Conservation (phyloP, 2,888 invertebrate species). For the Eurytoma californica region DNA sequence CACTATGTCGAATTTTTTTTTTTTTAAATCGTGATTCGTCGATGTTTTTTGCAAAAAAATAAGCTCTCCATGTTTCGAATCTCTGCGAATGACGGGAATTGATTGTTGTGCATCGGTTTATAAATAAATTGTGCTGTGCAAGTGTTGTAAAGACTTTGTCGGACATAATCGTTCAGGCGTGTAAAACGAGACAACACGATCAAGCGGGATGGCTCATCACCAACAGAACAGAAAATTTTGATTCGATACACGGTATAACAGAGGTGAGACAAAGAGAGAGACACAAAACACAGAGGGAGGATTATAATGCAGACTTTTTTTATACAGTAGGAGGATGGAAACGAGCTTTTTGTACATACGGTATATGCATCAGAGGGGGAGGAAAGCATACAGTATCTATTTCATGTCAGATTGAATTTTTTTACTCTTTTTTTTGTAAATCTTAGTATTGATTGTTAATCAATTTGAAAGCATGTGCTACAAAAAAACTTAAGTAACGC, state of each 20-base stretch:
- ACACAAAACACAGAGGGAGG: constrained; percentile 40
- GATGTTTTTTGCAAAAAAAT: not conserved
- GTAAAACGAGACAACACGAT: constrained; percentile 43
- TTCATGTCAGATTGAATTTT: constrained; percentile 23
- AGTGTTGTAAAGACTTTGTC: constrained; percentile 30
- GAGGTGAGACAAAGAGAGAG: constrained; percentile 37
- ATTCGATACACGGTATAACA: constrained; percentile 31
- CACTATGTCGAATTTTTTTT: not conserved
- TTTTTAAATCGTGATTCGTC: no score
- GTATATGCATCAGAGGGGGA: constrained; percentile 28
- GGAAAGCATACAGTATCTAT: constrained; percentile 30
- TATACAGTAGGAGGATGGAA: constrained; percentile 37
- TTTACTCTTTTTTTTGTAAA: not conserved
- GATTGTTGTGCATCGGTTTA: constrained; percentile 34
- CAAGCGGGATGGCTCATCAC: constrained; percentile 40
- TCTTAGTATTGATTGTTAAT: not conserved
- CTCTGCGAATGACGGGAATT: constrained; percentile 16
- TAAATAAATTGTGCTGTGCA: constrained; percentile 39
- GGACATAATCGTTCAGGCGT: constrained; percentile 41
- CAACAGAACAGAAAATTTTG: constrained; percentile 35
- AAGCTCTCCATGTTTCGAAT: constrained; percentile 45
- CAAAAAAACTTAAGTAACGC: constrained; percentile 21
- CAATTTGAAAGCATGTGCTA: constrained; percentile 34
- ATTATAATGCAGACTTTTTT: constrained; percentile 13
- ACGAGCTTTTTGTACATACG: constrained; percentile 33